Evolutionary conservation across 2,888 invertebrate genomes (phyloP).

Genomic region (Protodeltote pygarga): DNA sequence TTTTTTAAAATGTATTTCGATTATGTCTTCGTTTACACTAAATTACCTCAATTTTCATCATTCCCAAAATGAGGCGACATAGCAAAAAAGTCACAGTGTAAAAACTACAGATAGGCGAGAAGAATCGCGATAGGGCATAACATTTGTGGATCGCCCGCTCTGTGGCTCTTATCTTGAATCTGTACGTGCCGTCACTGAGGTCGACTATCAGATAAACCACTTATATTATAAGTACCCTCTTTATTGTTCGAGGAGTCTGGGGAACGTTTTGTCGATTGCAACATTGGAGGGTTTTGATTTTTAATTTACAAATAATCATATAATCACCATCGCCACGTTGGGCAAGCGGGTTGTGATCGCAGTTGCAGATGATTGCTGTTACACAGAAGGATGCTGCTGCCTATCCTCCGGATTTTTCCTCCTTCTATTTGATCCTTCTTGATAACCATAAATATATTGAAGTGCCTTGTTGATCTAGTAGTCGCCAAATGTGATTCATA

Average conservation of each 20-base stretch:
- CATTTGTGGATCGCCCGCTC: slow-evolving; percentile 17
- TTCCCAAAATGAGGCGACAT: background rate
- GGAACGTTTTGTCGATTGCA: slow-evolving; percentile 13
- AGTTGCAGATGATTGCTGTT: too few relatives aligned
- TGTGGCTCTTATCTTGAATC: slow-evolving; percentile 30
- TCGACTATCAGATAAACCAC: slow-evolving; percentile 31
- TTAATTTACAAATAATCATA: background rate
- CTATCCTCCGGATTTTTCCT: too few relatives aligned
- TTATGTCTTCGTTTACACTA: too few relatives aligned
- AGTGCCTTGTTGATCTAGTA: too few relatives aligned
- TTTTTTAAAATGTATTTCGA: too few relatives aligned
- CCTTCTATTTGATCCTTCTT: too few relatives aligned
- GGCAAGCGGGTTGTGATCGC: too few relatives aligned
- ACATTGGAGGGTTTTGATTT: background rate
- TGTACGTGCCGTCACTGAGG: slow-evolving; percentile 29
- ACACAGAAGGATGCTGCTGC: too few relatives aligned
- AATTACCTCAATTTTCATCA: too few relatives aligned
- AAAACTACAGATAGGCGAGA: slow-evolving; percentile 9
- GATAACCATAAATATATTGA: too few relatives aligned
- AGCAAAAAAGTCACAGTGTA: background rate
- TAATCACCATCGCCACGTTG: too few relatives aligned
- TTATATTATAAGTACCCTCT: slow-evolving; percentile 15
- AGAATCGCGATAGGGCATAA: slow-evolving; percentile 28
- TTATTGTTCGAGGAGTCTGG: slow-evolving; percentile 5
- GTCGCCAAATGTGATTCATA: too few relatives aligned